Base-by-base conservation (phyloP, 2,113 vertebrate genomes). In the Elaphurus davidianus region DNA sequence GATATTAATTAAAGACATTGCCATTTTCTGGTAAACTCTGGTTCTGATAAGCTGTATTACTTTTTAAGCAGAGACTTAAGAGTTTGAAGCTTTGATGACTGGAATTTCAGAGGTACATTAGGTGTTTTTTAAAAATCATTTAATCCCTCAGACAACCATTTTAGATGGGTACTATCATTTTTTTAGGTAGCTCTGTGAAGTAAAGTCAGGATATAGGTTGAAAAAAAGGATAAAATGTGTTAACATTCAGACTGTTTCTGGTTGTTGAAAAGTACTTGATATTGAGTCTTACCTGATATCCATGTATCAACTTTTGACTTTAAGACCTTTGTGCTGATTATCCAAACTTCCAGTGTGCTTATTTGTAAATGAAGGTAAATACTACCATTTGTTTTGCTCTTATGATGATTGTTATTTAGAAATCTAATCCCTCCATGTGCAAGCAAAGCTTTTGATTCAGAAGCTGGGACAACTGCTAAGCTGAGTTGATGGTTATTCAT, bases 321-420 rank as follows among this genome's bases (percentile, higher is more conserved):
- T 64, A 62, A 91, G 55, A 74, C 10, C 14, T 91, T 95, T 96
- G 27, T 10, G 60, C 30, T 67, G 13, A 50, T 92, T 87, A 81
- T 87, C 71, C 16, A 45, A 82, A 82, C 7, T 59, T 95, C 10
- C 64, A 59, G 54, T 71, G 40, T 84, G n/a, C 10, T 86, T 97
- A 89, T 59, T 98, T 97, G 25, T 60, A 59, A 95, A n/a, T 86
- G 33, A 59, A 96, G 57, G 43, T 67, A 96, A 97, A 84, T 89
- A 11, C 13, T 59, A 79, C 71, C 30, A 47, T 23, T 81, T 57
- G 23, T 12, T 92, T 94, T 86, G 82, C 33, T 13, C 3, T 57
- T 52, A 88, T 12, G 14, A 55, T 83, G 47, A 43, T 74, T 82
- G 81, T 89, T 93, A 83, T 43, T 82, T 89, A 94, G 92, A 97